Evolutionary conservation across 1,140 invertebrate genomes (phyloP).

Genomic region (Drosophila melanica): DNA sequence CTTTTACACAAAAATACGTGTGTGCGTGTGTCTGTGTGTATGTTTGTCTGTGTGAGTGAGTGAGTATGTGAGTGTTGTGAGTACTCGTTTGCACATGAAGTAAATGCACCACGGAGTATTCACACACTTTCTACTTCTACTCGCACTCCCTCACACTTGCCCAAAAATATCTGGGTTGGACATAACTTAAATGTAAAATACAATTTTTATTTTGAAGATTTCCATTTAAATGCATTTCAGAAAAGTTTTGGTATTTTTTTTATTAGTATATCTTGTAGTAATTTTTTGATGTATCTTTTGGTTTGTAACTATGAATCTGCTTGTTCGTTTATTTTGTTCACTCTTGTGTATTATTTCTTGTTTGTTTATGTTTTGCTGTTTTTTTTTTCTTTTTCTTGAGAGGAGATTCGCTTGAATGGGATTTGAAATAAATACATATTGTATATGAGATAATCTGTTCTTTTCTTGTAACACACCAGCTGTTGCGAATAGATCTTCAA

Average conservation of each 20-base stretch:
- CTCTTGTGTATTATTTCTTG: slow-evolving; percentile 14
- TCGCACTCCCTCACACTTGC: slow-evolving; percentile 8
- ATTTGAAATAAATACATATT: slow-evolving; percentile 43
- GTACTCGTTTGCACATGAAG: slow-evolving; percentile 12
- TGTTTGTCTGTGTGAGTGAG: slow-evolving; percentile 1
- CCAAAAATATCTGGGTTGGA: slow-evolving; percentile 35
- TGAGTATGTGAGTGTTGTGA: slow-evolving; percentile 14
- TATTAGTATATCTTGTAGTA: slow-evolving; percentile 27
- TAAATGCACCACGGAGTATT: background rate
- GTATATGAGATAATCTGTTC: slow-evolving; percentile 21
- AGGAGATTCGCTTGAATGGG: background rate
- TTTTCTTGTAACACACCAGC: slow-evolving; percentile 27
- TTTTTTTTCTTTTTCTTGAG: background rate
- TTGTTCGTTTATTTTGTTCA: slow-evolving; percentile 16
- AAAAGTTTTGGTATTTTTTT: slow-evolving; percentile 59
- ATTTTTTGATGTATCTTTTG: slow-evolving; percentile 19
- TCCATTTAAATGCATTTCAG: slow-evolving; percentile 80
- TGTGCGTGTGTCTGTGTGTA: slow-evolving; percentile 30
- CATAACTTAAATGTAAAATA: slow-evolving; percentile 70
- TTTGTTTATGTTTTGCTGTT: background rate
- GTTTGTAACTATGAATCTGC: slow-evolving; percentile 13
- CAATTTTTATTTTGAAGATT: slow-evolving; percentile 70
- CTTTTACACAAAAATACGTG: slow-evolving; percentile 76
- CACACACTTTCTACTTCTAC: background rate
- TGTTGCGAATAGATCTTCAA: slow-evolving; percentile 2